A percentile compares a stretch with the other conserved stretches of the same genome.
Conservation (phyloP, 1,140 invertebrate species). For the Dendroctonus ponderosae region DNA sequence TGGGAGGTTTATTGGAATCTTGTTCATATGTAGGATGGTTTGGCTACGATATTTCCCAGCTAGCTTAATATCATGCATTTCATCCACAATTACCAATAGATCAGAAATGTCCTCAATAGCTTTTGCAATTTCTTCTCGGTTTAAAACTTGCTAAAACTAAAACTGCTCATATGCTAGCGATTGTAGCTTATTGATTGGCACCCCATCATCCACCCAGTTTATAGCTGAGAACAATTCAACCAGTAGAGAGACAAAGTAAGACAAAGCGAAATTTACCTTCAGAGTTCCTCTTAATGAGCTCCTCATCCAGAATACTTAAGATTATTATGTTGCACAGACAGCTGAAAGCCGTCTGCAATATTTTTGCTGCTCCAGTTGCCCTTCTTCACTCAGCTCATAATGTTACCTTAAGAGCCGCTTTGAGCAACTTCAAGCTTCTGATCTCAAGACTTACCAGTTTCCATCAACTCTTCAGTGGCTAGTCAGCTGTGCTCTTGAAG, state of each 20-base stretch:
- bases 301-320: constrained; percentile 41
- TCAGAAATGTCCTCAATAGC: constrained; percentile 68
- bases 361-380: constrained; percentile 49
- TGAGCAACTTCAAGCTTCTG: constrained; percentile 40
- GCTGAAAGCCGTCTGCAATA: constrained; percentile 60
- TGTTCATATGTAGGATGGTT: constrained; percentile 68
- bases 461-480: constrained; percentile 60
- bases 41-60: constrained; percentile 65
- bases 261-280: constrained; percentile 54
- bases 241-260: constrained; percentile 43
- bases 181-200: constrained; percentile 69
- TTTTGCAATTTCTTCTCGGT: constrained; percentile 74
- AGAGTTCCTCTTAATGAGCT: constrained; percentile 62
- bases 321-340: constrained; percentile 51
- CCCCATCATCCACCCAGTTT: constrained; percentile 69
- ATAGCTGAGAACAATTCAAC: constrained; percentile 61
- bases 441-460: constrained; percentile 63
- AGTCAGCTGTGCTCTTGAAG: no score
- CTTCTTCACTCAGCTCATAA: constrained; percentile 31
- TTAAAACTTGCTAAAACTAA: constrained; percentile 73
- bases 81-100: constrained; percentile 57
- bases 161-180: constrained; percentile 69
- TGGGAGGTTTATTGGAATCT: constrained; percentile 56
- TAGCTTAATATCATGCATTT: constrained; percentile 57
- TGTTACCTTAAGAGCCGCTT: constrained; percentile 14